Evolutionary conservation across 2,113 vertebrate species (phyloP).

Genomic region (Atlantisia rogersi): DNA sequence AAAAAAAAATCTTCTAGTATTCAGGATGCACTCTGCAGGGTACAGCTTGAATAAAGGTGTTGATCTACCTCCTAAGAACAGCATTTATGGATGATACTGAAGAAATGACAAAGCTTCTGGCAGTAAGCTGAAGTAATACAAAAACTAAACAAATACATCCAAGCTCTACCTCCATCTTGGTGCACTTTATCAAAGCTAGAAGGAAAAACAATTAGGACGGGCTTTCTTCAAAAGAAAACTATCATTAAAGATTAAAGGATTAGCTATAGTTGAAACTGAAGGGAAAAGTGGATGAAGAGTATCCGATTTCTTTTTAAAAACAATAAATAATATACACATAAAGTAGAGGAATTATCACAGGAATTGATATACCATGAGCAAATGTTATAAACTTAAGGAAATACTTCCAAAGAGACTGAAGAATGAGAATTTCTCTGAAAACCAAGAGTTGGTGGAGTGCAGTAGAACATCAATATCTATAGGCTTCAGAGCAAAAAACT

Average conservation of each 20-base stretch:
- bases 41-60: not conserved
- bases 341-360: not conserved
- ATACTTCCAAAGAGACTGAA: not conserved
- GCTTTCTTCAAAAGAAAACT: slow-evolving; percentile 28
- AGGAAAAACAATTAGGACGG: slow-evolving; percentile 21
- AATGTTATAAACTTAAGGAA: not conserved
- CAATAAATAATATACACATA: not conserved
- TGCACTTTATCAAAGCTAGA: slow-evolving; percentile 3
- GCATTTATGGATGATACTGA: not conserved
- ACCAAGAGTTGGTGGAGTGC: not conserved
- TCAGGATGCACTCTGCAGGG: slow-evolving; percentile 21
- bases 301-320: not conserved
- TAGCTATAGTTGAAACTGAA: not conserved
- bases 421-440: not conserved
- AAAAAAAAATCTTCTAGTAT: not conserved
- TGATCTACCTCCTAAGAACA: not conserved
- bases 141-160: slow-evolving; percentile 13
- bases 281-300: not conserved
- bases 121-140: not conserved
- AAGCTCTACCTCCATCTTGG: not conserved
- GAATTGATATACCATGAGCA: not conserved
- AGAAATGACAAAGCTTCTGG: slow-evolving; percentile 22
- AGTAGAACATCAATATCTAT: not conserved
- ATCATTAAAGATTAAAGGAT: slow-evolving; percentile 23
- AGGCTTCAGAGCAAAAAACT: not conserved